Percentiles rank a stretch among this genome's conserved stretches.
Evolutionary conservation across 2,797 vertebrate species (phyloP).

Genomic region (Saxicola maurus): DNA sequence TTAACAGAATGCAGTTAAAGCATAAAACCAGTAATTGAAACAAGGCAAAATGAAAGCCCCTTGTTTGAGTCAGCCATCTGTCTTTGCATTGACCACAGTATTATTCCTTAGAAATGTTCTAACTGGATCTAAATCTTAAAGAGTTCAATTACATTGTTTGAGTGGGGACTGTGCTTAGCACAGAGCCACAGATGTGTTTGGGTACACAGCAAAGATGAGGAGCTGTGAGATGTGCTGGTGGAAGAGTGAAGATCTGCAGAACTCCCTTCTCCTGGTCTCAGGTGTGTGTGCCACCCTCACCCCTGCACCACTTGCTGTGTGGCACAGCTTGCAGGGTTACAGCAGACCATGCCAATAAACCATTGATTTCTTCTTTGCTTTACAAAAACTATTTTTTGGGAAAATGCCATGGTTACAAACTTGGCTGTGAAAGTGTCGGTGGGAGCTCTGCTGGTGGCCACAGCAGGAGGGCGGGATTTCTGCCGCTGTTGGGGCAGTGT

Average conservation of each 20-base stretch:
- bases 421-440: background rate
- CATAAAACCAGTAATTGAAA: background rate
- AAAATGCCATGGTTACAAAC: fast-evolving
- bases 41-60: background rate
- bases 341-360: background rate
- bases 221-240: background rate
- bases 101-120: background rate
- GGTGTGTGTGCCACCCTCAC: background rate
- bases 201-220: background rate
- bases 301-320: background rate
- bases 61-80: background rate
- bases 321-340: background rate
- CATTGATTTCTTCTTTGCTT: background rate
- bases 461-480: background rate
- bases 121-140: background rate
- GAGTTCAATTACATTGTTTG: background rate
- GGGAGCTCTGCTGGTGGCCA: background rate
- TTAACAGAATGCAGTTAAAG: background rate
- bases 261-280: fast-evolving
- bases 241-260: background rate
- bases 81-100: background rate
- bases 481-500: background rate
- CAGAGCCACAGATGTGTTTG: background rate
- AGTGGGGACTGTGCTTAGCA: background rate
- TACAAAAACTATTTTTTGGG: background rate